Conservation (phyloP, 2,797 vertebrate genomes). For the Sebastes trivittatus region DNA sequence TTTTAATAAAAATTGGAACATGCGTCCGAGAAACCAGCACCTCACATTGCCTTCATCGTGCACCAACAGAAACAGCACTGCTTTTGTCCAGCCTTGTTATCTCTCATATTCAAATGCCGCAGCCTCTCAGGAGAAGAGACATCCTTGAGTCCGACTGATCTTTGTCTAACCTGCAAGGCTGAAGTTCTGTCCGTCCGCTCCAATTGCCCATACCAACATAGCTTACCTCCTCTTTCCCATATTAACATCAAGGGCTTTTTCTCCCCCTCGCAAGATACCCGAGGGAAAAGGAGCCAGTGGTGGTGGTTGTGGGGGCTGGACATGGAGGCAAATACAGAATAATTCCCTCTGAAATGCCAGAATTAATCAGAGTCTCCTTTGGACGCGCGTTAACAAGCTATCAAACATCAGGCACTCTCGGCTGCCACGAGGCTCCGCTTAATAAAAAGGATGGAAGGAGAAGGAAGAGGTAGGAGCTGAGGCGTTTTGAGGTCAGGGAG, state of each 20-base stretch:
- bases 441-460: constrained; percentile 52
- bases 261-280: background rate
- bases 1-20: background rate
- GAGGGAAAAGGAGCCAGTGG: constrained; percentile 9
- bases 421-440: constrained; percentile 40
- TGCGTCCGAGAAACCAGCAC: background rate
- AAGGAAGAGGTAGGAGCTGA: constrained; percentile 2
- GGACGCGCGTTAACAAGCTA: constrained; percentile 73
- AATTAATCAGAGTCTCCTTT: constrained; percentile 70
- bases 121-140: constrained; percentile 38
- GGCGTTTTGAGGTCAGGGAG: constrained; percentile 55
- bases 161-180: constrained; percentile 35
- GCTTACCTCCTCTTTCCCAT: constrained; percentile 30
- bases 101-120: constrained; percentile 33
- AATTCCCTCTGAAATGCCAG: constrained; percentile 76
- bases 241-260: constrained; percentile 50
- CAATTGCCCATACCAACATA: constrained; percentile 19
- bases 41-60: background rate
- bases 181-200: constrained; percentile 29
- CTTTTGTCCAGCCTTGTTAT: constrained; percentile 38
- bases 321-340: constrained; percentile 69
- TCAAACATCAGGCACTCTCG: constrained; percentile 62
- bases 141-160: constrained; percentile 54
- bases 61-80: background rate
- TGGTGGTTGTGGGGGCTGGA: constrained; percentile 35